phyloP scores from a whole-genome alignment of 2,888 invertebrate species.

The Euspilapteryx auroguttella region DNA sequence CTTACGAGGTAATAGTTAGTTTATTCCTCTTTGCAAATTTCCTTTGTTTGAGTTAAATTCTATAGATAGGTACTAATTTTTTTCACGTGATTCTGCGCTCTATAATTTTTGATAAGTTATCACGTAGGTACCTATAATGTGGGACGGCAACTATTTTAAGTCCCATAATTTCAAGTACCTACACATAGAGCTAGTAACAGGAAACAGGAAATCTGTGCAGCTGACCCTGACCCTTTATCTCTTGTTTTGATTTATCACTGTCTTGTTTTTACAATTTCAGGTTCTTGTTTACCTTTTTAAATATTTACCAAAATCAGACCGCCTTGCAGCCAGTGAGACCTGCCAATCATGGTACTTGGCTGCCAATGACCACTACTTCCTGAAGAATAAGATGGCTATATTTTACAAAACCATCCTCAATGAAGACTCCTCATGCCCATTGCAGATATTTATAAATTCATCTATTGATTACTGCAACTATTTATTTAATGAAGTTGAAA shows the following conservation, averaged over 20 bases:
- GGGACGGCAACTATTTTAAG: no score
- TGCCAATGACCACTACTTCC: constrained; percentile 62
- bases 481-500: constrained; percentile 57
- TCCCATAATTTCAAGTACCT: no score
- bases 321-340: constrained; percentile 66
- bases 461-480: constrained; percentile 44
- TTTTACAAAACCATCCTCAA: constrained; percentile 41
- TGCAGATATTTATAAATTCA: constrained; percentile 40
- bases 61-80: constrained; percentile 17
- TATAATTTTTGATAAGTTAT: no score
- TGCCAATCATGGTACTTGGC: constrained; percentile 70
- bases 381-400: constrained; percentile 51
- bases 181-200: no score
- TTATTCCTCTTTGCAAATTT: constrained; percentile 5
- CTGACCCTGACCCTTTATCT: no score
- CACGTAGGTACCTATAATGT: no score
- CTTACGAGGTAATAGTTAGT: constrained; percentile 33
- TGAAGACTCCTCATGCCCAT: constrained; percentile 32
- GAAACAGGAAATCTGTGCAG: no score
- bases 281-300: constrained; percentile 66
- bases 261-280: no score
- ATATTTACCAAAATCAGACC: constrained; percentile 65
- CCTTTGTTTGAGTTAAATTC: constrained; percentile 30
- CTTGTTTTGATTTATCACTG: no score
- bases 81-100: constrained; percentile 44